A percentile compares a stretch with the other conserved stretches of the same genome.
phyloP scores from a whole-genome alignment of 1,140 invertebrate species.

The Drosophila guanche region DNA sequence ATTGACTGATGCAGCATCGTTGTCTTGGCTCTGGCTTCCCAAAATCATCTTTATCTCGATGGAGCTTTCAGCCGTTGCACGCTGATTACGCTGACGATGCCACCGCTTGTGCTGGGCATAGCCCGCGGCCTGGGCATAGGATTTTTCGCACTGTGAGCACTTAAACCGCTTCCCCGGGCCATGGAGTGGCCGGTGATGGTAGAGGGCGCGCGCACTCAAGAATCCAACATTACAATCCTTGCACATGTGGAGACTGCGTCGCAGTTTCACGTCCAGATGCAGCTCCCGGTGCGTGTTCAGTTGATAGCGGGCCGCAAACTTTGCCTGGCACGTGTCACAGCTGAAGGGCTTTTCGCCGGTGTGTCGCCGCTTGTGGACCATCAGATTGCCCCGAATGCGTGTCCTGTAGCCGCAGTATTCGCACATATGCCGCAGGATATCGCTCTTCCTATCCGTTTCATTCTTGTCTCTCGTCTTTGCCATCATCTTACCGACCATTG shows the following conservation, averaged over 20 bases:
- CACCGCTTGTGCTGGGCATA: slow-evolving; percentile 69
- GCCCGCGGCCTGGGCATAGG: slow-evolving; percentile 66
- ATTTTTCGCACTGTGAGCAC: slow-evolving; percentile 85
- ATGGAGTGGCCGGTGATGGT: slow-evolving; percentile 90
- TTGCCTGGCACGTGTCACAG: slow-evolving; percentile 87
- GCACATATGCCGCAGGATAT: slow-evolving; percentile 56
- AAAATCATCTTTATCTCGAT: not conserved
- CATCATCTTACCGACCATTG: slow-evolving; percentile 35
- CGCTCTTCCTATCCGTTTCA: not conserved
- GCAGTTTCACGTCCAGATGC: slow-evolving; percentile 37
- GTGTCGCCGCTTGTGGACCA: slow-evolving; percentile 88
- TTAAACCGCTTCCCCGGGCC: slow-evolving; percentile 90
- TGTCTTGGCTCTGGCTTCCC: too few species aligned
- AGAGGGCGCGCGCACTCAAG: slow-evolving; percentile 56
- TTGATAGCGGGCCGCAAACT: slow-evolving; percentile 86
- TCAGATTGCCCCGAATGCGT: slow-evolving; percentile 53
- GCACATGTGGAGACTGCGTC: slow-evolving; percentile 47
- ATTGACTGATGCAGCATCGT: too few species aligned
- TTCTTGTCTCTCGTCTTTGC: not conserved
- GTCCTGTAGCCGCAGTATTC: slow-evolving; percentile 68
- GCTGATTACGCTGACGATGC: slow-evolving; percentile 47
- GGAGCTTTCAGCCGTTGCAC: slow-evolving; percentile 13
- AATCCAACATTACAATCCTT: slow-evolving; percentile 62
- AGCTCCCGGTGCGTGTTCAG: slow-evolving; percentile 60
- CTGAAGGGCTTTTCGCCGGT: slow-evolving; percentile 90